Evolutionary conservation across 2,113 vertebrate genomes (phyloP).

Genomic region (Epinephelus moara): DNA sequence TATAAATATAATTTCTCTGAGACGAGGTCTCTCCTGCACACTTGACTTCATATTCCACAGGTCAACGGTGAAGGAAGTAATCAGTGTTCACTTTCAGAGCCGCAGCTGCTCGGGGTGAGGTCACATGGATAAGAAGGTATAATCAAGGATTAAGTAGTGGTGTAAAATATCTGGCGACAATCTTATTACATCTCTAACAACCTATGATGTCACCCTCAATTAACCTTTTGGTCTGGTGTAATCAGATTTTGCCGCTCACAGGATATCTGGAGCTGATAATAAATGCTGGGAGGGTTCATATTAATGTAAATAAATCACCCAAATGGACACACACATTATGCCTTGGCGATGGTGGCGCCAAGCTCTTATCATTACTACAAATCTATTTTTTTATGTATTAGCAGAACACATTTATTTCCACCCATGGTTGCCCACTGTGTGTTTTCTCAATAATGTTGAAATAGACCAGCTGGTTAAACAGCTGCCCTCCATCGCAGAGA

Average conservation of each 20-base stretch:
- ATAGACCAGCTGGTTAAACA: conserved; percentile 22
- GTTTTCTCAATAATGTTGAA: neutral
- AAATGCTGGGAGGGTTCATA: conserved; percentile 1
- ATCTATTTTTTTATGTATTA: neutral
- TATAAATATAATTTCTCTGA: no score
- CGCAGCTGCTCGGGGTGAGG: conserved; percentile 32
- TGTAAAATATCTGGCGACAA: conserved; percentile 50
- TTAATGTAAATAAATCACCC: conserved; percentile 27
- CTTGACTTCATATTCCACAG: neutral
- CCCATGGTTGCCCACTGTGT: neutral
- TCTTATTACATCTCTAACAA: conserved; percentile 32
- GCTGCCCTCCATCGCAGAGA: neutral
- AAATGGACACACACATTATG: conserved; percentile 11
- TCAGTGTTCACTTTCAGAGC: conserved; percentile 34
- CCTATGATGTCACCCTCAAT: conserved; percentile 50
- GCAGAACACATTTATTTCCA: neutral
- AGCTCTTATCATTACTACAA: conserved; percentile 17
- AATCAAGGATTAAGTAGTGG: conserved; percentile 31
- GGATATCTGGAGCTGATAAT: conserved; percentile 42
- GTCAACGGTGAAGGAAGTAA: neutral
- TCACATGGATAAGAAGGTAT: neutral
- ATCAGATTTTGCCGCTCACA: conserved; percentile 43
- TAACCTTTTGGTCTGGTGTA: conserved; percentile 42
- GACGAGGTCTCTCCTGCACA: neutral
- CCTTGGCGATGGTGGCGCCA: conserved; percentile 16